phyloP scores from a whole-genome alignment of 2,797 vertebrate genomes.

The Lycodopsis pacificus region DNA sequence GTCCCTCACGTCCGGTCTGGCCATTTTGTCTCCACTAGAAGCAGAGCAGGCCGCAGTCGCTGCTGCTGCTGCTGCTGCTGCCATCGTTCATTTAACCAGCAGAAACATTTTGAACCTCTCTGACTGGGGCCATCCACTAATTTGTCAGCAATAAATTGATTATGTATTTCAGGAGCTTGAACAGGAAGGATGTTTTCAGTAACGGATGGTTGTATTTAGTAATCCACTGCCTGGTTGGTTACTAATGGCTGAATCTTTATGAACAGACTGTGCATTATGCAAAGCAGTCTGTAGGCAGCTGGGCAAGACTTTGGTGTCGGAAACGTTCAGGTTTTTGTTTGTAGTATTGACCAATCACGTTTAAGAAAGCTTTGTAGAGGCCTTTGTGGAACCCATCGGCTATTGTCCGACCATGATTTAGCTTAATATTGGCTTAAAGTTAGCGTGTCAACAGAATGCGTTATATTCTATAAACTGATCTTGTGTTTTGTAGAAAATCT shows the following conservation, averaged over 20 bases:
- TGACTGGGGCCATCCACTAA: conserved; percentile 58
- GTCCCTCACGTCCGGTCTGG: conserved; percentile 55
- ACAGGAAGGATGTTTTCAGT: conserved; percentile 46
- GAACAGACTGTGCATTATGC: neutral
- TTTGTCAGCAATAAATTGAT: conserved; percentile 64
- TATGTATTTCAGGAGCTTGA: conserved; percentile 61
- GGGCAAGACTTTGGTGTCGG: neutral
- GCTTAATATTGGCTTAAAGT: neutral
- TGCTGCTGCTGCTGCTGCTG: conserved; percentile 28
- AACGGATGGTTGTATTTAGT: conserved; percentile 52
- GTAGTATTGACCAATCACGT: neutral
- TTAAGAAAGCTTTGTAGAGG: neutral
- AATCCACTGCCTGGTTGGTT: conserved; percentile 37
- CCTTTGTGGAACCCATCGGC: neutral
- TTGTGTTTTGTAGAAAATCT: conserved; percentile 7
- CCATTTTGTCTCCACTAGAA: conserved; percentile 56
- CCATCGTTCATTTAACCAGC: conserved; percentile 62
- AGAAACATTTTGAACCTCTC: conserved; percentile 65
- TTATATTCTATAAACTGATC: neutral
- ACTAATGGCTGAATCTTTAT: conserved; percentile 12
- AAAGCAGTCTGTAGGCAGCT: neutral
- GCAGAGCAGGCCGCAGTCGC: conserved; percentile 32
- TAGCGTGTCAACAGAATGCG: neutral
- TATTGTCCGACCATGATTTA: neutral
- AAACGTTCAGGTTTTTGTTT: neutral